Percentiles rank a stretch among this genome's conserved stretches.
Evolutionary conservation across 2,797 vertebrate species (phyloP).

Genomic region (Microchirus variegatus): DNA sequence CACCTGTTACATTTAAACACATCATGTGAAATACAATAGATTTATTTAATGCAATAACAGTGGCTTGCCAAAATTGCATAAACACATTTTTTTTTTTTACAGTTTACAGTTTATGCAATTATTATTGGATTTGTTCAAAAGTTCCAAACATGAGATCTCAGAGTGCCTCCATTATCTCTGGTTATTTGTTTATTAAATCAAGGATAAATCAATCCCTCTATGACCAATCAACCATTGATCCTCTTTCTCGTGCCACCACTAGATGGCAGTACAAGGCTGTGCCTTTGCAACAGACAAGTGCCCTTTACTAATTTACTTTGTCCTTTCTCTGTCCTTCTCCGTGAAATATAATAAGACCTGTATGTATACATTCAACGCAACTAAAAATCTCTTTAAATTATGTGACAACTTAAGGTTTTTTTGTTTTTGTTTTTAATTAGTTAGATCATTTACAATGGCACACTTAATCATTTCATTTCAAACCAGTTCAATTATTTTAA

Average conservation of each 20-base stretch:
- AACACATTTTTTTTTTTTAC: too few relatives aligned
- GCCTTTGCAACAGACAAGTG: slow-evolving; percentile 15
- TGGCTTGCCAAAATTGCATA: too few relatives aligned
- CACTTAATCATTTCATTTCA: slow-evolving; percentile 1
- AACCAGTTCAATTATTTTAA: slow-evolving; percentile 1
- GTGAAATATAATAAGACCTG: slow-evolving; percentile 31
- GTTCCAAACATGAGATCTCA: neutral
- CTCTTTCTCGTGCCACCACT: slow-evolving; percentile 44
- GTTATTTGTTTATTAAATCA: slow-evolving; percentile 6
- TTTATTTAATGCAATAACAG: too few relatives aligned
- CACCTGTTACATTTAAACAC: too few relatives aligned
- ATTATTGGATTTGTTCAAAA: neutral
- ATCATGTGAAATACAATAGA: too few relatives aligned
- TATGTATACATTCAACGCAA: slow-evolving; percentile 15
- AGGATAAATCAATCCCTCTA: slow-evolving; percentile 2
- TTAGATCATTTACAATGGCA: neutral
- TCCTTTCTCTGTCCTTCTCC: slow-evolving; percentile 44
- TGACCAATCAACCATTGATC: neutral
- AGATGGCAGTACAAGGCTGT: slow-evolving; percentile 79
- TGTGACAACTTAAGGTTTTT: neutral
- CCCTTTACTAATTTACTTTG: slow-evolving; percentile 42
- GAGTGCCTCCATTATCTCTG: neutral
- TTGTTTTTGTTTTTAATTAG: slow-evolving; percentile 1
- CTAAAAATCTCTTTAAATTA: slow-evolving; percentile 7
- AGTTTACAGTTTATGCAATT: neutral